Conservation (phyloP, 2,888 invertebrate genomes). For the Xestobium rufovillosum region DNA sequence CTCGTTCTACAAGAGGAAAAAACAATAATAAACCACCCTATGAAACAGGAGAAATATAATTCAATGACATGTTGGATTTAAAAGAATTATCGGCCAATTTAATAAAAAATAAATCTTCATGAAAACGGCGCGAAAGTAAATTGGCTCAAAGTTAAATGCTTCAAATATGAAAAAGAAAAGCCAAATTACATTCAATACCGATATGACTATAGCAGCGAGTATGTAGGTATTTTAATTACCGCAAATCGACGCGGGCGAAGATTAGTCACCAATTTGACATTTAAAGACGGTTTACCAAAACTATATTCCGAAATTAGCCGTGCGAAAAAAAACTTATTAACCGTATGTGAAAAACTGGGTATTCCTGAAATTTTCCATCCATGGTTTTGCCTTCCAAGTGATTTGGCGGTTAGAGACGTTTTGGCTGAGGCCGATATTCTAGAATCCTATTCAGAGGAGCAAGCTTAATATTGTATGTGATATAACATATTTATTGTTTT, state of each 20-base stretch:
- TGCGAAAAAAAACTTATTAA: constrained; percentile 10
- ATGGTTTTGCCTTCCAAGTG: constrained; percentile 12
- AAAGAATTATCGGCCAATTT: constrained; percentile 12
- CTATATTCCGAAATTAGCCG: constrained; percentile 1
- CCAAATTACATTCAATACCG: constrained; percentile 16
- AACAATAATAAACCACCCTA: constrained; percentile 13
- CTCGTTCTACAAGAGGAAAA: constrained; percentile 14
- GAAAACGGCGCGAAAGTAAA: constrained; percentile 16
- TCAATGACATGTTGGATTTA: constrained; percentile 15
- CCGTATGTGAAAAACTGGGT: constrained; percentile 12
- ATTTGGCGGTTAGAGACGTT: constrained; percentile 2
- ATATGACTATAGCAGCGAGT: constrained; percentile 16
- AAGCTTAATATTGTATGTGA: background rate
- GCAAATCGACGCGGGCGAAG: constrained; percentile 8
- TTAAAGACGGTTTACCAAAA: constrained; percentile 2
- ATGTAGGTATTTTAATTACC: constrained; percentile 12
- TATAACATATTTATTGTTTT: background rate
- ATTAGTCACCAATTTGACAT: background rate
- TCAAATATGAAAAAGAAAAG: constrained; percentile 18
- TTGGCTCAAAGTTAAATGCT: constrained; percentile 21
- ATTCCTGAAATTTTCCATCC: constrained; percentile 15
- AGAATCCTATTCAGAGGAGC: background rate
- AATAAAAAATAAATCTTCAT: constrained; percentile 15
- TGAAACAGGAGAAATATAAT: constrained; percentile 16
- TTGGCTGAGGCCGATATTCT: background rate